Base-by-base conservation (phyloP, 2,113 vertebrate species). In the Stercorarius parasiticus region DNA sequence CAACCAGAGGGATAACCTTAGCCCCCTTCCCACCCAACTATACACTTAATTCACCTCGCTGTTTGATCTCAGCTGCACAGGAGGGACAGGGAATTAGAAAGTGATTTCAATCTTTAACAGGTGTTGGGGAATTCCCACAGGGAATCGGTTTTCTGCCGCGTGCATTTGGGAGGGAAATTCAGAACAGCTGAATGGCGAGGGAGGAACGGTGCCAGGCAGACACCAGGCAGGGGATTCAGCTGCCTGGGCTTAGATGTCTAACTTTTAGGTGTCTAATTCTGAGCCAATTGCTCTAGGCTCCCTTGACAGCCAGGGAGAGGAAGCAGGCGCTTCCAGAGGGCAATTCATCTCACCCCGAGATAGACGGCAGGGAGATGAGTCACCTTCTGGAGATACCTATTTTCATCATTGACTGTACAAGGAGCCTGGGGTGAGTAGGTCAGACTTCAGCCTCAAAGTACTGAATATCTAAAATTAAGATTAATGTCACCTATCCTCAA, bases 241-340 rank as follows among this genome's bases (percentile, higher is more conserved):
- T 88, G 95, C 95, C 81, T 50, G 94, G 65, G 77, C 93, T 95
- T 47, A 65, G 84, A n/a, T 72, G 62, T 56, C 81, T 85, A 73
- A 38, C 45, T 86, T 85, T 45, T 12, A 13, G 93, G 82, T 71
- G 93, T 82, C 93, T 96, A 55, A n/a, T 64, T 73, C 36, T 12
- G 26, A 95, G 93, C 95, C 95, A 90, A 65, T 53, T 69, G 92
- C 96, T 95, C 6, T 83, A 91, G 96, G 96, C 96, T 96, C 58
- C 90, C 93, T 90, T 85, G 76, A 3, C 26, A 96, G 90, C 70
- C 90, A 26, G 1, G 13, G 72, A 94, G 78, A 90, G 84, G 81
- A 93, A 93, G 91, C 77, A 67, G 87, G 87, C 18, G 1, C 95
- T 93, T 96, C 96, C 96, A 96, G 92, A 96, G 96, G 96, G 90